Base-by-base conservation (phyloP, 2,113 vertebrate species). In the Rhinolophus ferrumequinum region DNA sequence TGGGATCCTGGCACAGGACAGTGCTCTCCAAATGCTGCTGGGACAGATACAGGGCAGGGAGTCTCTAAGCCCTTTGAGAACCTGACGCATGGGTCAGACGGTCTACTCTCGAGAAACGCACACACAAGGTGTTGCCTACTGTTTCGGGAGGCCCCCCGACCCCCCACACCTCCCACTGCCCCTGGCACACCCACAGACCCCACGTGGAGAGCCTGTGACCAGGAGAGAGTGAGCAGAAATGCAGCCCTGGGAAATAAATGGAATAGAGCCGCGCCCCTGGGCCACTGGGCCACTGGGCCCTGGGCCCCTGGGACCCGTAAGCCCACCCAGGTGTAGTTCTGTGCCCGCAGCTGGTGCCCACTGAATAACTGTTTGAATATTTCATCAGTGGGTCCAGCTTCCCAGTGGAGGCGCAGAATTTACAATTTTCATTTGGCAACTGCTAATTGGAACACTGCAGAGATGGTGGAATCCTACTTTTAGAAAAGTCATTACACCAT, bases 361-460 rank as follows among this genome's bases (percentile, higher is more conserved):
- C 28, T 10, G 3, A 33, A 0, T 12, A 6, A 2, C 1, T 0
- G 24, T 4, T 3, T 8, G 41, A 67, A 5, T 18, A 7, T 73
- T 54, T 54, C 58, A 26, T 44, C 24, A 6, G 44, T 2, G 58
- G 5, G 2, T 38, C 66, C 7, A 0, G 28, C 58, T 73, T 73
- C 24, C 80, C 16, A 21, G 44, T 0, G 1, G 56, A 50, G 15
- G 26, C 67, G 16, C 6, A 15, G 50, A 69, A 69, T 5, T 52
- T 30, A 67, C 5, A 3, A 2, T 19, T 60, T 80, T 54, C 5
- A 4, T 7, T 72, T 2, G 9, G 15, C 70, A 11, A 22, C 47
- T 24, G 67, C 58, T 80, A 4, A 22, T 41, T 8, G 26, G 66
- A 73, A 92, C 41, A 2, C 18, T 13, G n/a, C 77, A 38, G 58